Conservation (phyloP, 2,113 vertebrate genomes). For the Vimba vimba region DNA sequence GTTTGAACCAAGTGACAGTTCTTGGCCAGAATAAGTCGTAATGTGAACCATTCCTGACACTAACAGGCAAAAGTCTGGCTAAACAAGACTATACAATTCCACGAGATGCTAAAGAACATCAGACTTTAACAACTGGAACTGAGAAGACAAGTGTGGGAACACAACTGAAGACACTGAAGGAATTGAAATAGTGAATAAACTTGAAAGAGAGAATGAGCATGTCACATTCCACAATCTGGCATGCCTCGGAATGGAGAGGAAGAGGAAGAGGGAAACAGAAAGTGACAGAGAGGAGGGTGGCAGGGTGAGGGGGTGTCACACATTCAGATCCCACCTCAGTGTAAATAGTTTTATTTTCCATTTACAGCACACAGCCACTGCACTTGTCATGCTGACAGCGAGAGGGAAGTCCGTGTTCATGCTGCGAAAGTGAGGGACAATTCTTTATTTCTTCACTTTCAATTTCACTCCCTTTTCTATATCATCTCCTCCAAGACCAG, state of each 20-base stretch:
- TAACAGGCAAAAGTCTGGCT: not conserved
- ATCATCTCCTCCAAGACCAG: not conserved
- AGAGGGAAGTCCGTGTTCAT: conserved; percentile 3
- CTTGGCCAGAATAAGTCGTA: not conserved
- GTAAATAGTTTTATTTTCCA: conserved; percentile 50
- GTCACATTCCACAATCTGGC: conserved; percentile 25
- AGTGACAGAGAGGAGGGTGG: not conserved
- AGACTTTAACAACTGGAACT: not conserved
- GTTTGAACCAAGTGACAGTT: not conserved
- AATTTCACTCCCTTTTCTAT: conserved; percentile 16
- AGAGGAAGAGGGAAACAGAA: conserved; percentile 15
- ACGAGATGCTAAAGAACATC: not conserved
- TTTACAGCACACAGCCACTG: conserved; percentile 45
- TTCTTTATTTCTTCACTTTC: conserved; percentile 41
- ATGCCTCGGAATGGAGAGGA: not conserved
- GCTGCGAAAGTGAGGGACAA: not conserved
- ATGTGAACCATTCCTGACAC: not conserved
- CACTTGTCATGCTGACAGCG: conserved; percentile 34
- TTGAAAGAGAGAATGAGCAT: conserved; percentile 62
- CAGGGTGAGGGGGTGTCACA: not conserved
- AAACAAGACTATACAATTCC: not conserved
- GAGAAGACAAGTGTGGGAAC: conserved; percentile 51
- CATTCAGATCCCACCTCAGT: conserved; percentile 33
- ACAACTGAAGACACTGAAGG: not conserved
- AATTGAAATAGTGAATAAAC: conserved; percentile 8